Percentiles rank a stretch among this genome's conserved stretches.
Evolutionary conservation across 2,113 vertebrate genomes (phyloP).

Genomic region (Xenotilapia longispinis): DNA sequence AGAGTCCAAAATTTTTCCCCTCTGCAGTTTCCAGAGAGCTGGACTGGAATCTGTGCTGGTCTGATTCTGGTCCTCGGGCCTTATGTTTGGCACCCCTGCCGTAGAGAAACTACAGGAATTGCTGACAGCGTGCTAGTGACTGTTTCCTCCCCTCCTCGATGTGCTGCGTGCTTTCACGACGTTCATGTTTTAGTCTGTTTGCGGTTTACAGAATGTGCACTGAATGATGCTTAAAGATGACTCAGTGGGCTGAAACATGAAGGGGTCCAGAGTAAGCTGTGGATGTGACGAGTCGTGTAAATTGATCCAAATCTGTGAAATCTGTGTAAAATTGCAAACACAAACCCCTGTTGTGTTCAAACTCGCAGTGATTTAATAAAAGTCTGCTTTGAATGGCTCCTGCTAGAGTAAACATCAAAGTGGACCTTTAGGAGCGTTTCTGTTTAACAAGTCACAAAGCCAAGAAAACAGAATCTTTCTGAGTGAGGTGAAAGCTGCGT

Average conservation of each 20-base stretch:
- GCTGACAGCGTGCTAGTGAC: neutral
- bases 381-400: neutral
- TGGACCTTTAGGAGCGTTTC: neutral
- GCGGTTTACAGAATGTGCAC: neutral
- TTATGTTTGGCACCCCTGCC: neutral
- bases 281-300: neutral
- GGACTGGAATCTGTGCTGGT: neutral
- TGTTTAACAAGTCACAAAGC: neutral
- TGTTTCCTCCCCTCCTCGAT: neutral
- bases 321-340: neutral
- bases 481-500: neutral
- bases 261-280: neutral
- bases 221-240: neutral
- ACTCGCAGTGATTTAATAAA: neutral
- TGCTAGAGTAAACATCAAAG: neutral
- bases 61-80: neutral
- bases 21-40: rapidly evolving
- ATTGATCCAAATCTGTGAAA: neutral
- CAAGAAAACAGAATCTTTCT: neutral
- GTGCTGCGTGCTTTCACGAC: neutral
- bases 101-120: neutral
- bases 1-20: neutral
- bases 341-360: neutral
- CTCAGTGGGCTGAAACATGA: neutral
- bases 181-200: neutral